phyloP scores from a whole-genome alignment of 2,797 vertebrate species.

The Gallinago nigripennis region DNA sequence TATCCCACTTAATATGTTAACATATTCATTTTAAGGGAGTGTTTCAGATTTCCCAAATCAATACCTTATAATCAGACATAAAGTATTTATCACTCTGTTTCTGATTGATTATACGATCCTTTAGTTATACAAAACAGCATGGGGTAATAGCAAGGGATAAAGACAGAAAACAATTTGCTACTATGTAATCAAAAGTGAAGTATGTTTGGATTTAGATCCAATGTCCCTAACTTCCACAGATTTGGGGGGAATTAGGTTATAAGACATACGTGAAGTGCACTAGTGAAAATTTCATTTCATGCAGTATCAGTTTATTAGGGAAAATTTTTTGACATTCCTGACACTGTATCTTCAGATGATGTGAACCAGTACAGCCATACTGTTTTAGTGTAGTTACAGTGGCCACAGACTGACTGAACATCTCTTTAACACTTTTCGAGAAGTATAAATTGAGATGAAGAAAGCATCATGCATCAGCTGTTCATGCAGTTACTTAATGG shows the following conservation, averaged over 20 bases:
- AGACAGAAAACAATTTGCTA: background rate
- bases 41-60: background rate
- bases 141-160: background rate
- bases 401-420: background rate
- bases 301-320: background rate
- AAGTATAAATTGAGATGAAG: background rate
- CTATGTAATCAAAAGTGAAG: background rate
- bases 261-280: background rate
- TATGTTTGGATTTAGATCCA: background rate
- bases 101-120: background rate
- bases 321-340: background rate
- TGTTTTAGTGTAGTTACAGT: background rate
- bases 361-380: background rate
- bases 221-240: background rate
- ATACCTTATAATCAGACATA: background rate
- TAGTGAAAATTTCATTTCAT: background rate
- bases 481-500: background rate
- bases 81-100: background rate
- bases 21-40: background rate
- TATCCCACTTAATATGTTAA: background rate
- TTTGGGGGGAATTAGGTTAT: background rate
- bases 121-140: background rate
- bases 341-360: background rate
- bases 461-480: background rate
- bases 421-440: background rate